A percentile compares a stretch with the other conserved stretches of the same genome.
phyloP scores from a whole-genome alignment of 1,140 invertebrate genomes.

The Physella acuta region DNA sequence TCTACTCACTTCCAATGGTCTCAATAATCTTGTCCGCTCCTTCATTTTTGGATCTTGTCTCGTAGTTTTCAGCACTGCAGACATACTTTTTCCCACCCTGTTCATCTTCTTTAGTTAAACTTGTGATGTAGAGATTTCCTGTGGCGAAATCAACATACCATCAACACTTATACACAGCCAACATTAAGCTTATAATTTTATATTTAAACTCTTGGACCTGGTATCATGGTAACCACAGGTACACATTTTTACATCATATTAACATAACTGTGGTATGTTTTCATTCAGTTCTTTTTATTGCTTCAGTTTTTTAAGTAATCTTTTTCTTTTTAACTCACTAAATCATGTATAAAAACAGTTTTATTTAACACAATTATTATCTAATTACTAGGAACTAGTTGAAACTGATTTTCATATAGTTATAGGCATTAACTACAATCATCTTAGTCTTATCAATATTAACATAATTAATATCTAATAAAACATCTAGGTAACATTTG shows the following conservation, averaged over 20 bases:
- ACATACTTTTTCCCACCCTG: conserved; percentile 39
- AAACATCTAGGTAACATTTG: too few species aligned
- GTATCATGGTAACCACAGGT: neutral
- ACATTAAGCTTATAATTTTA: neutral
- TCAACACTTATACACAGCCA: neutral
- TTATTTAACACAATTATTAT: neutral
- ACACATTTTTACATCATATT: neutral
- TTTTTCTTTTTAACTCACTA: too few species aligned
- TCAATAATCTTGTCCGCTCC: conserved; percentile 34
- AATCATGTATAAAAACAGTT: neutral
- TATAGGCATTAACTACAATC: neutral
- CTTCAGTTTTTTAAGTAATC: too few species aligned
- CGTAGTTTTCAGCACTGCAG: conserved; percentile 33
- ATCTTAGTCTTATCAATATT: neutral
- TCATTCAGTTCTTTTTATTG: too few species aligned
- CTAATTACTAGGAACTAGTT: neutral
- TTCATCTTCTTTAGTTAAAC: conserved; percentile 35
- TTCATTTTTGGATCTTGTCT: conserved; percentile 30
- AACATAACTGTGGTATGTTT: too few species aligned
- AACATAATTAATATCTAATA: neutral
- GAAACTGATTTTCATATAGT: neutral
- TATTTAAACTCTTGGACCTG: neutral
- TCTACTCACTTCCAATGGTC: conserved; percentile 26
- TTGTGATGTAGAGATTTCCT: conserved; percentile 46
- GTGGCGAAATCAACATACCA: conserved; percentile 1